phyloP scores from a whole-genome alignment of 2,113 vertebrate genomes.

The Rattus norvegicus region GRCr8 NC_086032.1:6536501-6537000 shows the following conservation, averaged over 20 bases:
- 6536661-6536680: not conserved
- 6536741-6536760: not conserved
- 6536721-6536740: not conserved
- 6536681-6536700: not conserved
- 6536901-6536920: conserved; percentile 18
- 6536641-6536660: not conserved
- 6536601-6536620: not conserved
- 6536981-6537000: not conserved
- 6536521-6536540: not conserved
- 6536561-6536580: not conserved
- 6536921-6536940: not conserved
- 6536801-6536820: conserved; percentile 28
- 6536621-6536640: conserved; percentile 4
- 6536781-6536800: not conserved
- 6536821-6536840: not conserved
- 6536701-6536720: not conserved
- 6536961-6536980: not conserved
- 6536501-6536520: not conserved
- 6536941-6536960: not conserved
- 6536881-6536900: not conserved
- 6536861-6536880: not conserved
- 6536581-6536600: conserved; percentile 11
- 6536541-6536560: not conserved
- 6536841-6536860: not conserved
- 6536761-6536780: conserved; percentile 1